Percentiles rank a stretch among this genome's conserved stretches.
Evolutionary conservation across 37 sponge, comb jelly and placozoan genomes (phyloP).

Genomic region (Haliclona indistincta): DNA sequence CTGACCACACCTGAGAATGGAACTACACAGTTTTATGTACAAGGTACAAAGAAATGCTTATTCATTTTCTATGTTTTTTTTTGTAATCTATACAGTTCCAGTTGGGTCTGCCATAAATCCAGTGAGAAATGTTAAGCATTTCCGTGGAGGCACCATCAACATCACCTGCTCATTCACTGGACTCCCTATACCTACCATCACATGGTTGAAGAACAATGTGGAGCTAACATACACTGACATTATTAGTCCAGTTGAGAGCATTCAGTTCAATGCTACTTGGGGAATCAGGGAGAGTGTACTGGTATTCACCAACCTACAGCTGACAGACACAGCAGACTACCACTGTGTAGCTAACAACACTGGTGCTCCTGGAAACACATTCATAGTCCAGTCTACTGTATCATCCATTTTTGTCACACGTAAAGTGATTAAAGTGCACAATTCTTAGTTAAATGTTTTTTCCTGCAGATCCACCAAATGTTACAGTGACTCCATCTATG

Average conservation of each 20-base stretch:
- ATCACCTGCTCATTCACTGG: background rate
- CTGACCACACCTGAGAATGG: background rate
- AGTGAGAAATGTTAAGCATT: background rate
- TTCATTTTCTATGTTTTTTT: too few species aligned
- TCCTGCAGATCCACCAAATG: slow-evolving; percentile 8
- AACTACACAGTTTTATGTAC: background rate
- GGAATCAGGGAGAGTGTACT: background rate
- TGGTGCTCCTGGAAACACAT: slow-evolving; percentile 9
- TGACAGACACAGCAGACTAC: background rate
- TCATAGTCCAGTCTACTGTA: background rate
- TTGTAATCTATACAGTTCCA: background rate
- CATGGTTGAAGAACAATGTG: background rate
- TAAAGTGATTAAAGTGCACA: background rate
- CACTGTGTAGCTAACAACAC: slow-evolving; percentile 15
- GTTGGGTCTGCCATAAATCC: background rate
- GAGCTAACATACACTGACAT: background rate
- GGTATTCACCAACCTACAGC: background rate
- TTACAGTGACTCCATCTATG: background rate
- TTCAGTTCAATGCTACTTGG: background rate
- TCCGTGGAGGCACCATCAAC: slow-evolving; percentile 10
- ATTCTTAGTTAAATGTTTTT: background rate
- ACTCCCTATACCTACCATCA: background rate
- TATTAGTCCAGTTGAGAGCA: background rate
- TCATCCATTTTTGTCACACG: slow-evolving; percentile 2
- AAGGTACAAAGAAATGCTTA: too few species aligned